phyloP scores from a whole-genome alignment of 2,113 vertebrate genomes.

The Mus spicilegus region DNA sequence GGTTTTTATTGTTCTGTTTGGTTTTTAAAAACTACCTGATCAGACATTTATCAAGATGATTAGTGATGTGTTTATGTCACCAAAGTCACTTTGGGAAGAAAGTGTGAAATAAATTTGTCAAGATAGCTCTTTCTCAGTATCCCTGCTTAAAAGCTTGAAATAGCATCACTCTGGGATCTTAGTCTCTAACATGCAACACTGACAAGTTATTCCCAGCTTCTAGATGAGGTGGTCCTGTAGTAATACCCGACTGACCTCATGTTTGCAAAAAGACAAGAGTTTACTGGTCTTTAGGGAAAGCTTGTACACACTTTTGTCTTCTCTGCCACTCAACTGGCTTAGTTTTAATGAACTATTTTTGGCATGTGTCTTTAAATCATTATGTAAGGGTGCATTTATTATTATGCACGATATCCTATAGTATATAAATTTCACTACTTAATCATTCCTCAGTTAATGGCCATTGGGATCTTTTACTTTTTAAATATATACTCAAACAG shows the following conservation, averaged over 20 bases:
- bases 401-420: neutral
- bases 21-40: neutral
- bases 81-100: conserved; percentile 36
- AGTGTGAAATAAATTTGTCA: conserved; percentile 25
- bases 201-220: neutral
- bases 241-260: neutral
- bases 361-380: neutral
- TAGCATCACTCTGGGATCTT: neutral
- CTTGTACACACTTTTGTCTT: neutral
- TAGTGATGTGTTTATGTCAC: neutral
- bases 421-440: neutral
- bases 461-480: neutral
- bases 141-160: conserved; percentile 49
- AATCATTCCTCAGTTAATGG: neutral
- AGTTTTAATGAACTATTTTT: neutral
- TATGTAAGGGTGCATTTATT: neutral
- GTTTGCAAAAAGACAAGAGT: conserved; percentile 16
- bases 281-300: neutral
- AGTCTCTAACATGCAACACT: neutral
- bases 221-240: neutral
- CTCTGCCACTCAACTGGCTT: neutral
- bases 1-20: neutral
- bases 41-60: conserved; percentile 23
- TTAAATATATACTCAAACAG: neutral
- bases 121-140: conserved; percentile 10